These are phyloP conservation scores for cattle (Bos taurus) DNA, from an alignment of 2,113 vertebrate genomes.

Conservation along the genomic window ARS-UCD2.0 NC_037334.1:63818501-63819000, in stretches of 20 bases:
- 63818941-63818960: constrained; percentile 33
- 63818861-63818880: constrained; percentile 38
- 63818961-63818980: constrained; percentile 3
- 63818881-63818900: constrained; percentile 47
- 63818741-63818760: constrained; percentile 75
- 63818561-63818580: neutral
- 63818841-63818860: constrained; percentile 11
- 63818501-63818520: neutral
- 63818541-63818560: neutral
- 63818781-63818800: constrained; percentile 79
- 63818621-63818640: neutral
- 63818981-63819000: neutral
- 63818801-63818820: constrained; percentile 77
- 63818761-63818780: constrained; percentile 72
- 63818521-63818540: neutral
- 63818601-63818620: neutral
- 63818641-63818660: constrained; percentile 37
- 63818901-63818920: constrained; percentile 73
- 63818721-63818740: constrained; percentile 49
- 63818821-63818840: constrained; percentile 75
- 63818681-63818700: constrained; percentile 46
- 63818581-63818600: neutral
- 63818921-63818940: constrained; percentile 58
- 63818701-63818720: constrained; percentile 57
- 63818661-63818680: constrained; percentile 10